Evolutionary conservation across 2,797 vertebrate genomes (phyloP), one percentile per base, ranked within the genome.

Genomic region (Phataginus tetradactyla): DNA sequence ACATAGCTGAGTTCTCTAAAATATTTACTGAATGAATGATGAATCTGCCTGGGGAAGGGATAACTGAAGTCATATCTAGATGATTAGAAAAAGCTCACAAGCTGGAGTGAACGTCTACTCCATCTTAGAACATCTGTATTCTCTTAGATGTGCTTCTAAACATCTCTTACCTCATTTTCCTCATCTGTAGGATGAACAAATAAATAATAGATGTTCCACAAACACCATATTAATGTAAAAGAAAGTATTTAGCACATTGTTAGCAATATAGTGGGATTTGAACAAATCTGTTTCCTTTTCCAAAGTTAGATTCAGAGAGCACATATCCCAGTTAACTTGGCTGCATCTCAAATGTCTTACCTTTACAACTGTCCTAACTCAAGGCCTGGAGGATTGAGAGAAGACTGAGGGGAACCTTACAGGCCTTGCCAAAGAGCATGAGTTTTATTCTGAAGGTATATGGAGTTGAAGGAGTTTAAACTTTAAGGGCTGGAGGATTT

Each of bases 181-280:
- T 81, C 14, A 39, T 37, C 29, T 53, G 18, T 23, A 83, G 79
- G 71, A 53, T 25, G 29, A 21, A 68, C 13, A 90, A 69, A 84
- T 55, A 68, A 68, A 87, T 49, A 68, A 68, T 42, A 90, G 29
- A 55, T 45, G 20, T 80, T 80, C 17, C 34, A 64, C 5, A 45
- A n/a, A 42, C 2, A 21, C 75, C 71, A 78, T 83, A 91, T 95
- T 79, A 32, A 14, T 8, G 42, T 53, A 39, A 66, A 90, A 83
- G 63, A 49, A 89, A 39, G 1, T 74, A 74, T 57, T 94, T 68
- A 91, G 42, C 51, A 57, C 9, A 69, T 49, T 78, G 12, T 1
- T 49, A 42, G 55, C 32, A 74, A 61, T n/a, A 78, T 21, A 69
- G 15, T 72, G 18, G 32, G 21, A 9, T 80, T 49, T 42, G 27